Base-by-base conservation (phyloP, 2,888 invertebrate genomes). In the Micropterix aruncella region DNA sequence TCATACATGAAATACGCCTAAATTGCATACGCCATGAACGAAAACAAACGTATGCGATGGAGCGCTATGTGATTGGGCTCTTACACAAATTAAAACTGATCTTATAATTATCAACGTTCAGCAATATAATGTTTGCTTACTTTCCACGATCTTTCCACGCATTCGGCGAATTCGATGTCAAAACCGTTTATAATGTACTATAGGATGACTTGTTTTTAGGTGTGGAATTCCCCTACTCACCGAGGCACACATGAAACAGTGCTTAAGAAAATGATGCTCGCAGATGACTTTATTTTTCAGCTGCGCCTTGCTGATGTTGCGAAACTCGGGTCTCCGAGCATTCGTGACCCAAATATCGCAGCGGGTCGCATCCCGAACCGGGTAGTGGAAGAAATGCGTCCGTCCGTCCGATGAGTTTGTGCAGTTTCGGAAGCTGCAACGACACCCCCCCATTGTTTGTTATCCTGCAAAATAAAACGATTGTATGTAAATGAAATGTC, bases 331-430 rank as follows among this genome's bases (percentile, higher is more conserved):
- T 52, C 70, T 67, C 5, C 65, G 61, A 2, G 74, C 70, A 57
- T 75, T 75, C 16, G 64, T 58, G 7, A 77, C 66, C 78, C 78
- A 78, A 50, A 70, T 62, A 42, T 70, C 68, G 54, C 77, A 78
- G 38, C 77, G 61, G 27, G 70, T 58, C 53, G 66, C 70, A 46
- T 77, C 73, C 57, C 73, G 75, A 2, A 76, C 75, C 0, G 78
- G 78, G 51, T 70, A 78, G 54, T 77, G 78, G 51, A 77, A 78
- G 60, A 77, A 71, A 53, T 77, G 77, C 0, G 69, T 70, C 51
- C 69, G 66, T 1, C 65, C 63, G 57, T 68, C 68, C n/a, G 73
- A 66, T 37, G 65, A 63, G 19, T 65, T 61, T 38, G 58, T 62
- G 52, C 78, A 78, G 46, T 65, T 70, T 47, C 69, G 68, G 51